phyloP scores from a whole-genome alignment of 2,888 invertebrate species.

The Drosophila cracens region DNA sequence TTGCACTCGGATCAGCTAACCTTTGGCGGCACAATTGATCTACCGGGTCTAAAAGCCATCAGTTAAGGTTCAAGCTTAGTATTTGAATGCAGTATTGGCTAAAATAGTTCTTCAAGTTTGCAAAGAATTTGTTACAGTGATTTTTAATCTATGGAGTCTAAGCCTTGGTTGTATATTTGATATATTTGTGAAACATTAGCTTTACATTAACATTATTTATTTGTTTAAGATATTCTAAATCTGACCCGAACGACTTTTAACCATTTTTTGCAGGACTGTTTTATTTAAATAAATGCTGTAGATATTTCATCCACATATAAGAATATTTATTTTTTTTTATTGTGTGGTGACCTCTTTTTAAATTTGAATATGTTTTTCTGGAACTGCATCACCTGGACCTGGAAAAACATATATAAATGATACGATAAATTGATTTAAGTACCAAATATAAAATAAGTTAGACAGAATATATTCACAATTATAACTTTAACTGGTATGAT shows the following conservation, averaged over 20 bases:
- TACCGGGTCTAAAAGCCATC: slow-evolving; percentile 29
- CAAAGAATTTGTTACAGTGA: not conserved
- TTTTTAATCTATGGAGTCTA: not conserved
- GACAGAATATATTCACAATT: not conserved
- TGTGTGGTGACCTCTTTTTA: not conserved
- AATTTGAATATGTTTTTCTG: not conserved
- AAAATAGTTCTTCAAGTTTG: not conserved
- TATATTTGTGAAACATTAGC: not conserved
- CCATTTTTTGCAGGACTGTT: not conserved
- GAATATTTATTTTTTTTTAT: not conserved
- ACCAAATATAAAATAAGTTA: not conserved
- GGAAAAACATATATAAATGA: no score
- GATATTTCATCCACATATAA: not conserved
- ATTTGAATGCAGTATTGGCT: not conserved
- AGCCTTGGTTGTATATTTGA: not conserved
- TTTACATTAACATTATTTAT: not conserved
- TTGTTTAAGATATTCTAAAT: not conserved
- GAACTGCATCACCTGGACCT: no score
- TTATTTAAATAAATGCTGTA: not conserved
- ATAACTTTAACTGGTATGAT: not conserved
- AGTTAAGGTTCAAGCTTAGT: not conserved
- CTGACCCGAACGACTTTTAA: not conserved
- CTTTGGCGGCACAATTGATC: slow-evolving; percentile 55
- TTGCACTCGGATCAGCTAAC: slow-evolving; percentile 43
- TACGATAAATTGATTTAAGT: not conserved